A percentile compares a stretch with the other conserved stretches of the same genome.
Conservation (phyloP, 2,888 invertebrate genomes). For the Dermolepida albohirtum region DNA sequence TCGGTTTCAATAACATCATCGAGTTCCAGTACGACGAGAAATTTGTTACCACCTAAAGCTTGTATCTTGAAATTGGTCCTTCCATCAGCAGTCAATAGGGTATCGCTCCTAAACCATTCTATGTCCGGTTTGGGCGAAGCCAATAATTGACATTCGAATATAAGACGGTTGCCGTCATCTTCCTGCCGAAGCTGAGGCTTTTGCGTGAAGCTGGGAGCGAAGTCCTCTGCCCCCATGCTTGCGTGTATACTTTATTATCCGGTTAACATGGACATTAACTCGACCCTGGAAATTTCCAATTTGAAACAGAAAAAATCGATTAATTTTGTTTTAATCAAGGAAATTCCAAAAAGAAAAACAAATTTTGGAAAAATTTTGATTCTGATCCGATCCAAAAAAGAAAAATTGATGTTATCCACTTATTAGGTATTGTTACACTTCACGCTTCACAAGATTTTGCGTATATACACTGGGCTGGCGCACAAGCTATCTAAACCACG, state of each 20-base stretch:
- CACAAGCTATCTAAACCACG: conserved; percentile 15
- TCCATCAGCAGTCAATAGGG: conserved; percentile 83
- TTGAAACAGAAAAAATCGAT: conserved; percentile 12
- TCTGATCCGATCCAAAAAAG: not conserved
- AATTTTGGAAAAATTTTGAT: conserved; percentile 1
- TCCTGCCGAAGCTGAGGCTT: conserved; percentile 97
- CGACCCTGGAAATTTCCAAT: conserved; percentile 57
- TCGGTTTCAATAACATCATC: conserved; percentile 96
- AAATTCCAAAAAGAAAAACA: conserved; percentile 1
- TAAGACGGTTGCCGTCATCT: conserved; percentile 93
- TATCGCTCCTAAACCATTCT: conserved; percentile 91
- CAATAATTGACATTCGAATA: conserved; percentile 93
- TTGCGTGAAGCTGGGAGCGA: conserved; percentile 98
- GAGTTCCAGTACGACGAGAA: conserved; percentile 90
- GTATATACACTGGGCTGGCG: not conserved
- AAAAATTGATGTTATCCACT: conserved; percentile 5
- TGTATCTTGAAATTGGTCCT: conserved; percentile 91
- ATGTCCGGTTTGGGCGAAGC: conserved; percentile 91
- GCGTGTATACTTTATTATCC: conserved; percentile 56
- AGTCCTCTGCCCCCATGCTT: conserved; percentile 89
- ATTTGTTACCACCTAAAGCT: conserved; percentile 86
- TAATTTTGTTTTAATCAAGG: conserved; percentile 11
- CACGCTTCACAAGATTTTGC: conserved; percentile 1
- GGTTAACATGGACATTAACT: conserved; percentile 64
- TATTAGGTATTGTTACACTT: not conserved